These are phyloP conservation scores for Clavelina lepadiformis DNA, from an alignment of 23 tunicate genomes.

Conservation along the genomic window DNA sequence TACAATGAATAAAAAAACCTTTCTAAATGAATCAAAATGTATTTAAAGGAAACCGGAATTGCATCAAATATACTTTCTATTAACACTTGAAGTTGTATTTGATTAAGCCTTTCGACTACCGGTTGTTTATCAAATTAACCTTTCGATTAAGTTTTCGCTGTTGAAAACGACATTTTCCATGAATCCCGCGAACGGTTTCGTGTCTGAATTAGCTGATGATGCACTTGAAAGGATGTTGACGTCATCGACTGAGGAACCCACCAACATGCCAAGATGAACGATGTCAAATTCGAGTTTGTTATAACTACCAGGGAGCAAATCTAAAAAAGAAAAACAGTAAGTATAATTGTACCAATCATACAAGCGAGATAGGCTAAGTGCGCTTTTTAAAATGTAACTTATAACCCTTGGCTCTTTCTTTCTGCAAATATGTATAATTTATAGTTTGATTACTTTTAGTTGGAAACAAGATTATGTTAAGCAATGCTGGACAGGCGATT, in stretches of 20 bases:
- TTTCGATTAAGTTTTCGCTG: conserved; percentile 40
- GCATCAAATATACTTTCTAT: background rate
- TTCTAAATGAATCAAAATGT: background rate
- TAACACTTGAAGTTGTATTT: background rate
- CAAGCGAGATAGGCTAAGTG: no score
- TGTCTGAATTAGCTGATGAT: background rate
- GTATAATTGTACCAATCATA: no score
- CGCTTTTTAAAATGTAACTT: no score
- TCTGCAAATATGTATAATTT: no score
- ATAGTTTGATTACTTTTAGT: no score
- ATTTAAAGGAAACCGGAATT: background rate
- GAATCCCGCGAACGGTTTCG: conserved; percentile 41
- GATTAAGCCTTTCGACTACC: no score
- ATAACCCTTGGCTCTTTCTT: no score
- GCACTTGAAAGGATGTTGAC: conserved; percentile 7
- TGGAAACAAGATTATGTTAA: no score
- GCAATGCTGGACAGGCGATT: no score
- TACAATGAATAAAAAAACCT: no score
- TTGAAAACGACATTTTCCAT: conserved; percentile 68
- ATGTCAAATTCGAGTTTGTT: conserved; percentile 62
- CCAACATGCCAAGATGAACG: conserved; percentile 45
- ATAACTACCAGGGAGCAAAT: conserved; percentile 40
- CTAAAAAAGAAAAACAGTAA: no score
- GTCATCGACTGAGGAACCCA: background rate
- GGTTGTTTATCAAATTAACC: no score